phyloP scores from a whole-genome alignment of 2,797 vertebrate species.

The Meriones psammophilus region DNA sequence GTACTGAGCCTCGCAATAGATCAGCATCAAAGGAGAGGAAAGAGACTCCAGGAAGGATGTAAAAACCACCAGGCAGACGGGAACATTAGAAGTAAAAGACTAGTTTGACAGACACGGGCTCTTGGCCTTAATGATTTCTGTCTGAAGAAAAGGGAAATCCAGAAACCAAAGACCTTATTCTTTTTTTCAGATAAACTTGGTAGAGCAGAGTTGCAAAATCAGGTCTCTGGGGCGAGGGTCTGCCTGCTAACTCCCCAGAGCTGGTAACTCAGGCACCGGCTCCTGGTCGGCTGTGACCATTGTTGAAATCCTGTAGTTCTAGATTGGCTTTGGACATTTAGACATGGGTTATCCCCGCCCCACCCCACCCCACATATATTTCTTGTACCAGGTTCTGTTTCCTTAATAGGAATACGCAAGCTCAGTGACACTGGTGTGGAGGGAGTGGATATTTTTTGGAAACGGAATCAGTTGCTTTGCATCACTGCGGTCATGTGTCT shows the following conservation, averaged over 20 bases:
- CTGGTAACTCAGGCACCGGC: not conserved
- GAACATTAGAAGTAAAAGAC: not conserved
- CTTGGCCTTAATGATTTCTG: not conserved
- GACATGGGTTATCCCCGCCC: not conserved
- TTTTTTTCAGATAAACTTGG: not conserved
- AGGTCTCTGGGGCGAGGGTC: not conserved
- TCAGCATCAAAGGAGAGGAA: not conserved
- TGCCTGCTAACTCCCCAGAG: not conserved
- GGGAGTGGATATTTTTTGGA: not conserved
- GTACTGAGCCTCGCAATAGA: not conserved
- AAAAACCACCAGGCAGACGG: not conserved
- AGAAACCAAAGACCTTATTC: not conserved
- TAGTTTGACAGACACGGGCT: not conserved
- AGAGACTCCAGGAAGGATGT: not conserved
- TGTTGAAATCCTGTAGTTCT: not conserved
- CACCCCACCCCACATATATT: not conserved
- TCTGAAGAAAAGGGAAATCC: constrained; percentile 20
- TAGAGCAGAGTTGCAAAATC: not conserved
- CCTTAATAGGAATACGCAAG: not conserved
- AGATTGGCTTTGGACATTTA: not conserved
- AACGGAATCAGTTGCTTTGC: not conserved
- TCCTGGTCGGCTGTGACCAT: not conserved
- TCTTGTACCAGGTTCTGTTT: not conserved
- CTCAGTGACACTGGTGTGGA: not conserved
- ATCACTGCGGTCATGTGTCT: not conserved